A percentile compares a stretch with the other conserved stretches of the same genome.
These are phyloP conservation scores for Mnemiopsis leidyi DNA, from an alignment of 37 sponge, comb jelly and placozoan genomes.

Conservation along the genomic window DNA sequence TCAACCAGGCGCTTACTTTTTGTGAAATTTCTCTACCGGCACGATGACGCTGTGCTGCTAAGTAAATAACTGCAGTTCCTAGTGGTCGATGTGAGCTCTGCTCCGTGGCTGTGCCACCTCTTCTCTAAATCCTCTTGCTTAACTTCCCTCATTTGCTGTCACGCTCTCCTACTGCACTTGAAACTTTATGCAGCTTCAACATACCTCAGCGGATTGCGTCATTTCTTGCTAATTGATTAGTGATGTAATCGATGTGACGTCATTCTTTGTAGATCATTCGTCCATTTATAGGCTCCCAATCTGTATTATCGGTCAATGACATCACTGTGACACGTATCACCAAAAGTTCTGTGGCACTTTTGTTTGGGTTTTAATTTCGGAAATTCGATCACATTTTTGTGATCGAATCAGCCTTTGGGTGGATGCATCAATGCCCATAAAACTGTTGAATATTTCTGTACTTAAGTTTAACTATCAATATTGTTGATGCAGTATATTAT, in stretches of 20 bases:
- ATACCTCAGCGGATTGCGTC: neutral
- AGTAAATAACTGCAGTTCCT: neutral
- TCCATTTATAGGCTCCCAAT: neutral
- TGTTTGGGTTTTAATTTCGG: neutral
- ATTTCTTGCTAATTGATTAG: neutral
- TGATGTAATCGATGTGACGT: neutral
- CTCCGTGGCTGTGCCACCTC: neutral
- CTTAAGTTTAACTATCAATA: too few species aligned
- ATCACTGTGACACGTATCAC: neutral
- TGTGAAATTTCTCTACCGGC: neutral
- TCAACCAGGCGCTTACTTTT: neutral
- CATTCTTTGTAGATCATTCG: neutral
- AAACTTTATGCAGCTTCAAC: neutral
- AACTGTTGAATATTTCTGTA: too few species aligned
- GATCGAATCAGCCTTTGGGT: neutral
- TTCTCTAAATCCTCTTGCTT: neutral
- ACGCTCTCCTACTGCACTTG: too few species aligned
- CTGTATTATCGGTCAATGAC: neutral
- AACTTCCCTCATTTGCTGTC: too few species aligned
- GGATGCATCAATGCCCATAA: too few species aligned
- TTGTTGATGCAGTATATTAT: too few species aligned
- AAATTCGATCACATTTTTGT: neutral
- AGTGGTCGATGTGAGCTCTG: neutral
- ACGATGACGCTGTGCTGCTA: neutral
- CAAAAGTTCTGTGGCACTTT: neutral